phyloP scores from a whole-genome alignment of 1,140 invertebrate genomes.

The Drosophila tristis region DNA sequence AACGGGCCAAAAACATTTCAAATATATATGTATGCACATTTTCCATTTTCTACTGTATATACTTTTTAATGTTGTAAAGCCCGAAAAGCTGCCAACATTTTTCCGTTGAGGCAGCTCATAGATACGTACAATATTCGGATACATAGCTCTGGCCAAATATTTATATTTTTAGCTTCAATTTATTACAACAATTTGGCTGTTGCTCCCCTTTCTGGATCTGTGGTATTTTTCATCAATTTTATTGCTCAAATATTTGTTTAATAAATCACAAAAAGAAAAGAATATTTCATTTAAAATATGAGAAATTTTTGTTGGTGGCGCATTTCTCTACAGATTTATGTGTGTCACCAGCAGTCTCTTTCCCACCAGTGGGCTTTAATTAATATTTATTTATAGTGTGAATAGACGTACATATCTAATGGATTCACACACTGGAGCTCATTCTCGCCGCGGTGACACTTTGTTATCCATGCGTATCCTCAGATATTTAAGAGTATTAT shows the following conservation, averaged over 20 bases:
- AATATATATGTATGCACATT: conserved; percentile 48
- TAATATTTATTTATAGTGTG: conserved; percentile 74
- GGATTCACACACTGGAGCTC: background rate
- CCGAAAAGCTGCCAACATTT: conserved; percentile 56
- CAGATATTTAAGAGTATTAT: conserved; percentile 22
- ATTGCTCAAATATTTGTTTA: conserved; percentile 71
- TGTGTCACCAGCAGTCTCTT: conserved; percentile 14
- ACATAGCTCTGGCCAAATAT: conserved; percentile 30
- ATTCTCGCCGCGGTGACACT: conserved; percentile 46
- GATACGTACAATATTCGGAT: conserved; percentile 12
- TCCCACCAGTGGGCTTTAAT: conserved; percentile 49
- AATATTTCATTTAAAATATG: conserved; percentile 43
- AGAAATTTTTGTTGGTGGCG: conserved; percentile 25
- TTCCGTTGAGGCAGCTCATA: conserved; percentile 43
- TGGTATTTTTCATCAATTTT: conserved; percentile 66
- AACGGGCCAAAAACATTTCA: conserved; percentile 47
- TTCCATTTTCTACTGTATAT: conserved; percentile 14
- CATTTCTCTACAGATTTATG: conserved; percentile 62
- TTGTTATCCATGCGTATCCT: conserved; percentile 61
- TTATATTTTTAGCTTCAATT: conserved; percentile 54
- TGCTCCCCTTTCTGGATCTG: conserved; percentile 17
- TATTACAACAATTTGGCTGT: conserved; percentile 41
- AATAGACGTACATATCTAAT: conserved; percentile 30
- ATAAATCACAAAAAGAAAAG: conserved; percentile 58
- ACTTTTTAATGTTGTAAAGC: conserved; percentile 55